These are phyloP conservation scores for Pterocles orientalis DNA, from an alignment of 2,113 vertebrate genomes.

Conservation along the genomic window DNA sequence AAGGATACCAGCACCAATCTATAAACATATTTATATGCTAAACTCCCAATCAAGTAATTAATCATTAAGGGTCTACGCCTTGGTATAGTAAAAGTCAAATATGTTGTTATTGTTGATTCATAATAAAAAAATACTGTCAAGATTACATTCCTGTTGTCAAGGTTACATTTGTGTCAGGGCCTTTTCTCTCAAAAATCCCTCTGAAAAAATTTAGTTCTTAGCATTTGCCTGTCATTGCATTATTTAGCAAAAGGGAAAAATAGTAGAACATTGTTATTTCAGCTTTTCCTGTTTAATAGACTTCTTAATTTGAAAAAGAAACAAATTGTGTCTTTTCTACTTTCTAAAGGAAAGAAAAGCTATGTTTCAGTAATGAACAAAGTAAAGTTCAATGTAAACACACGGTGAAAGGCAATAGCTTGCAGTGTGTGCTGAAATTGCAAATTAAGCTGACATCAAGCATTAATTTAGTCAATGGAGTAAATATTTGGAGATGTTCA, in stretches of 20 bases:
- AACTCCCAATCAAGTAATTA: not conserved
- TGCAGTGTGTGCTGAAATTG: not conserved
- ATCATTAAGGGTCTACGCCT: not conserved
- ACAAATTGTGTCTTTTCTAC: not conserved
- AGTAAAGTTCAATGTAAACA: conserved; percentile 54
- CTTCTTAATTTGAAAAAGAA: conserved; percentile 5
- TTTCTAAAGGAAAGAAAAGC: conserved; percentile 22
- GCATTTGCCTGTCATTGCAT: not conserved
- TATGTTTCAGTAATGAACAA: conserved; percentile 8
- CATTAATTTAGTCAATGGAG: conserved; percentile 34
- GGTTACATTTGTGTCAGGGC: not conserved
- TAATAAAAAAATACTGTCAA: not conserved
- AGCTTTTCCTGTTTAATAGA: conserved; percentile 14
- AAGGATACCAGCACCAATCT: not conserved
- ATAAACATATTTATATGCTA: not conserved
- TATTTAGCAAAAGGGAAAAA: conserved; percentile 30
- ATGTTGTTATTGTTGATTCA: not conserved
- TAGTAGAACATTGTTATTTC: not conserved
- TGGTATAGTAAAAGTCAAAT: not conserved
- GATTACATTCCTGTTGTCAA: not conserved
- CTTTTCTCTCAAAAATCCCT: not conserved
- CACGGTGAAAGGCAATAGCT: conserved; percentile 9
- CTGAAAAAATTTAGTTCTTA: not conserved
- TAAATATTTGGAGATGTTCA: not conserved
- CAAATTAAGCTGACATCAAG: conserved; percentile 49